phyloP scores from a whole-genome alignment of 23 tunicate genomes.

The Clavelina lepadiformis region DNA sequence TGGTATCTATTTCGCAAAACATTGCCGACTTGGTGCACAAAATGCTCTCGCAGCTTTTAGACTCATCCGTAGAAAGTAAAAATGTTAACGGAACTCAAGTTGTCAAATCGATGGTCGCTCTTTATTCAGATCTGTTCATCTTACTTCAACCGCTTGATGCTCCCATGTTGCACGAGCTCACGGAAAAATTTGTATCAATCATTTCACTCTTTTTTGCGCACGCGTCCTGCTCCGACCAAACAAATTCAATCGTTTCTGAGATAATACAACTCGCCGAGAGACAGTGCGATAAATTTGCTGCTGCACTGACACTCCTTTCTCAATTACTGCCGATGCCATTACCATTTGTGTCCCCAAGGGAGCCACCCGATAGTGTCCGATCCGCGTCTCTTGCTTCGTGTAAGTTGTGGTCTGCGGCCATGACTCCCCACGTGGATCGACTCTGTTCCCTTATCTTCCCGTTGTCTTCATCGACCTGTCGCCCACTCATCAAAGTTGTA shows the following conservation, averaged over 20 bases:
- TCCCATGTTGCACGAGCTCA: conserved; percentile 35
- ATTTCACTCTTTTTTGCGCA: conserved; percentile 29
- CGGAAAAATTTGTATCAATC: conserved; percentile 35
- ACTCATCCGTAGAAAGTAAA: conserved; percentile 34
- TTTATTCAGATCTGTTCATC: conserved; percentile 61
- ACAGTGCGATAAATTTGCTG: conserved; percentile 71
- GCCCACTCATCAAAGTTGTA: conserved; percentile 52
- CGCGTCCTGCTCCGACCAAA: conserved; percentile 1
- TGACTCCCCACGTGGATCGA: conserved; percentile 29
- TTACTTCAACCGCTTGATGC: conserved; percentile 26
- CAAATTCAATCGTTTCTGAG: conserved; percentile 6
- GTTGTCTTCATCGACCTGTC: conserved; percentile 58
- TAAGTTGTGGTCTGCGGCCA: conserved; percentile 24
- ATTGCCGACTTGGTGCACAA: conserved; percentile 10
- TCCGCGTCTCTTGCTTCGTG: conserved; percentile 20
- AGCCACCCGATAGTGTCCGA: conserved; percentile 13
- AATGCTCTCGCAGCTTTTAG: conserved; percentile 42
- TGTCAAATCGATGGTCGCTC: conserved; percentile 18
- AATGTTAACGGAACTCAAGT: conserved; percentile 35
- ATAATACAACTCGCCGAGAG: conserved; percentile 29
- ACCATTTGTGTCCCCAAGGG: conserved; percentile 46
- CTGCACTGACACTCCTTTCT: conserved; percentile 48
- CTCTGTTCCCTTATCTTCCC: conserved; percentile 34
- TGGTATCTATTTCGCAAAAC: conserved; percentile 33
- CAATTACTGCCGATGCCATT: conserved; percentile 84